A percentile compares a stretch with the other conserved stretches of the same genome.
These are phyloP conservation scores for Cariama cristata DNA, from an alignment of 2,113 vertebrate species.

Conservation along the genomic window DNA sequence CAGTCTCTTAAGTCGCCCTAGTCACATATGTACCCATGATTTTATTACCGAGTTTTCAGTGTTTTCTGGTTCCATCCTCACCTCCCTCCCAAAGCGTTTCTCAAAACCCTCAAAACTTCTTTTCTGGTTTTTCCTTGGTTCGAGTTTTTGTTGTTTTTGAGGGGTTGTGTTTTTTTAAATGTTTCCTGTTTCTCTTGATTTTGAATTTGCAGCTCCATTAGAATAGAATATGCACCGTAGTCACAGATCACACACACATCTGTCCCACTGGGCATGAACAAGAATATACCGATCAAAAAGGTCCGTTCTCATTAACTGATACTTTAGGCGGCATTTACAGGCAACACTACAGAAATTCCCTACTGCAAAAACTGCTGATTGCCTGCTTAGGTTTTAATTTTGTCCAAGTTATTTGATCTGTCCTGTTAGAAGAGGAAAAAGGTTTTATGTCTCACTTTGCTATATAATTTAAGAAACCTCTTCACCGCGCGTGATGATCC, in stretches of 20 bases:
- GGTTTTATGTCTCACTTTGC: not conserved
- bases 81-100: not conserved
- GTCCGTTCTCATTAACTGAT: not conserved
- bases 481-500: fast-evolving
- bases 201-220: not conserved
- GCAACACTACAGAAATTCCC: not conserved
- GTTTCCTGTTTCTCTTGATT: not conserved
- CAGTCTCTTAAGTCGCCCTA: fast-evolving
- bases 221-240: not conserved
- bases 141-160: not conserved
- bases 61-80: not conserved
- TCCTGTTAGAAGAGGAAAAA: not conserved
- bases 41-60: not conserved
- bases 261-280: not conserved
- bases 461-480: not conserved
- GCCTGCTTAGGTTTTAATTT: not conserved
- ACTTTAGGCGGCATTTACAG: not conserved
- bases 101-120: not conserved
- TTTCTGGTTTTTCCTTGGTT: not conserved
- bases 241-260: not conserved
- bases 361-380: not conserved
- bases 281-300: not conserved
- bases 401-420: not conserved
- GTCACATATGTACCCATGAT: not conserved
- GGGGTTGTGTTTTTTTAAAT: not conserved